These are phyloP conservation scores for Geophilus truncorum DNA, from an alignment of 2,888 invertebrate species.

Conservation along the genomic window DNA sequence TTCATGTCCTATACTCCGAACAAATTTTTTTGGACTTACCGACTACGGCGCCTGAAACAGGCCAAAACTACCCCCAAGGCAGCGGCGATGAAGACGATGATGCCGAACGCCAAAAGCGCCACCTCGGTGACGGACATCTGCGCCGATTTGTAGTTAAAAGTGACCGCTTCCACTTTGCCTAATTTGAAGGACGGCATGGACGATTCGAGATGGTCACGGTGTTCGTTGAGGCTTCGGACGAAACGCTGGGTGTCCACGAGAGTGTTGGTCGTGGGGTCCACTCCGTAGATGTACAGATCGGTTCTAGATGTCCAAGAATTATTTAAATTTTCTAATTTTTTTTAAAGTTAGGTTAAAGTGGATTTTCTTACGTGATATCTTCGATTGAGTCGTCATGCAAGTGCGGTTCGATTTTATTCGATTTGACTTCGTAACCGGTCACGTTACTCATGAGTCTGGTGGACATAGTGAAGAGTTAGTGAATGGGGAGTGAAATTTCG, in stretches of 20 bases:
- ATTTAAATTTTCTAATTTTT: neutral
- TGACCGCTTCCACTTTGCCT: slow-evolving; percentile 41
- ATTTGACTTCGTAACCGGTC: slow-evolving; percentile 71
- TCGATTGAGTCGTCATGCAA: slow-evolving; percentile 59
- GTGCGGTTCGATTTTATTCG: slow-evolving; percentile 72
- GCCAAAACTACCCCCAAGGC: slow-evolving; percentile 72
- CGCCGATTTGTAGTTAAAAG: slow-evolving; percentile 42
- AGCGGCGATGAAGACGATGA: slow-evolving; percentile 74
- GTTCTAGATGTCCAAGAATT: slow-evolving; percentile 56
- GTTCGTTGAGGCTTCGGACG: slow-evolving; percentile 35
- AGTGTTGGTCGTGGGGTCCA: slow-evolving; percentile 73
- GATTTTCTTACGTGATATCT: slow-evolving; percentile 58
- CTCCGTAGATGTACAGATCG: slow-evolving; percentile 77
- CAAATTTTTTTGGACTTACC: neutral
- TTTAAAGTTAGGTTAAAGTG: neutral
- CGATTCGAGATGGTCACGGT: slow-evolving; percentile 38
- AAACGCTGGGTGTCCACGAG: slow-evolving; percentile 67
- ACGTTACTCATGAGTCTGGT: slow-evolving; percentile 66
- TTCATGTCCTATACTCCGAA: too few relatives aligned
- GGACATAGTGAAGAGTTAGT: too few relatives aligned
- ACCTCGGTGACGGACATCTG: slow-evolving; percentile 67
- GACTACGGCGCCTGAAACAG: slow-evolving; percentile 55
- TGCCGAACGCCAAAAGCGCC: slow-evolving; percentile 71
- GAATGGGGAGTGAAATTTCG: neutral
- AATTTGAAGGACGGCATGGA: slow-evolving; percentile 40